Base-by-base conservation (phyloP, 1,140 invertebrate genomes). In the Centruroides sculpturatus region DNA sequence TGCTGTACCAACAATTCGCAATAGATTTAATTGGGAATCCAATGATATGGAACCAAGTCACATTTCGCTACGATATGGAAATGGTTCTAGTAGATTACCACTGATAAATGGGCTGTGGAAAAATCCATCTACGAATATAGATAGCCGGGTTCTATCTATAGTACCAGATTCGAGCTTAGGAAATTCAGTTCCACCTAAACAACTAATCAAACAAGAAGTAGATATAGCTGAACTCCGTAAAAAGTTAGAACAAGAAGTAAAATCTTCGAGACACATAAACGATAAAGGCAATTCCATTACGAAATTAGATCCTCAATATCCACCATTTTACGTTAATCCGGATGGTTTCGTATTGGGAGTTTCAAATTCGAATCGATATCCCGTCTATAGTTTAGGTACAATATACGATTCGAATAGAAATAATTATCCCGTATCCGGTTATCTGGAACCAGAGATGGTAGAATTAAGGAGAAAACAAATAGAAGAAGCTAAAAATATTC, bases 71-170 rank as follows among this genome's bases (percentile, higher is more conserved):
- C 5, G 41, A 5, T 59, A 63, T 36, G 62, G 58, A 9, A 58
- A 63, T 49, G 62, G 62, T 41, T 46, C 62, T 1, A 56, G 55
- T 48, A 54, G 62, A 41, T 57, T 63, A n/a, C 62, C 62, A 36
- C 48, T 63, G 7, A 63, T 63, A 9, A 63, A 63, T 52, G 62
- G 62, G 7, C 59, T 63, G 11, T 59, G 62, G 58, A 54, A 54
- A 3, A 41, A 59, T 12, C 57, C 48, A 9, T 41, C 34, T 8
- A 57, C 55, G 6, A 57, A 56, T 41, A 41, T 5, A 6, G 41
- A 41, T 3, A 41, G 41, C 8, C 41, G 41, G 5, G 41, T 41
- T 6, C 41, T 41, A 41, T 41, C 41, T 41, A 8, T 41, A 36
- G 57, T 62, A 7, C 23, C 59, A 9, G 54, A 53, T n/a, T 46